Conservation (phyloP, 2,888 invertebrate genomes). For the Hydroisotoma schaefferi region DNA sequence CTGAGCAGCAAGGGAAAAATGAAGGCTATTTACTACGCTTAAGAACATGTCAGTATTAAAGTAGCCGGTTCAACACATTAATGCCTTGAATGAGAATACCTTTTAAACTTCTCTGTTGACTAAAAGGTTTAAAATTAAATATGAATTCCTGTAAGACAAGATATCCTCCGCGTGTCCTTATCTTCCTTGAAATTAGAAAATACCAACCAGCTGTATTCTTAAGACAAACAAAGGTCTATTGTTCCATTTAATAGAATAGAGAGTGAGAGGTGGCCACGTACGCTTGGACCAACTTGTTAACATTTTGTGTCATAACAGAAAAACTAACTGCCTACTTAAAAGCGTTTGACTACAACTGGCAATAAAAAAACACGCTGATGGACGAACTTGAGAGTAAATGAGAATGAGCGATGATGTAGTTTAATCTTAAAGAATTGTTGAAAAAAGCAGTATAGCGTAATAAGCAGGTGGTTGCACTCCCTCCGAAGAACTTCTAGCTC, state of each 20-base stretch:
- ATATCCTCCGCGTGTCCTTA: too few relatives aligned
- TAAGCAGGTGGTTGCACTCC: not conserved
- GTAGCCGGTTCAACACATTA: too few relatives aligned
- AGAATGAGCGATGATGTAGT: too few relatives aligned
- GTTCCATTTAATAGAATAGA: not conserved
- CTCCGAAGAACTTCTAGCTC: slow-evolving; percentile 2
- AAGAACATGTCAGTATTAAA: too few relatives aligned
- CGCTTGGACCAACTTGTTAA: slow-evolving; percentile 5
- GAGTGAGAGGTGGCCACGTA: not conserved
- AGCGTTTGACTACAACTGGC: not conserved
- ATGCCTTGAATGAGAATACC: too few relatives aligned
- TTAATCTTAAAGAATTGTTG: too few relatives aligned
- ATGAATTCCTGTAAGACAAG: slow-evolving; percentile 1
- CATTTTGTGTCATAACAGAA: slow-evolving; percentile 5
- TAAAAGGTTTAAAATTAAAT: slow-evolving; percentile 5
- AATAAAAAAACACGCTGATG: not conserved
- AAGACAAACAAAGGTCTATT: not conserved
- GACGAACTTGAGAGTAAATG: too few relatives aligned
- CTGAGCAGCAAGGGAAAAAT: too few relatives aligned
- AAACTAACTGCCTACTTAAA: slow-evolving; percentile 2
- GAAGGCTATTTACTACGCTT: too few relatives aligned
- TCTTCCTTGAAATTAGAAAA: slow-evolving; percentile 1
- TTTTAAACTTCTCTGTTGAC: too few relatives aligned
- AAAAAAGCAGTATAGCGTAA: too few relatives aligned
- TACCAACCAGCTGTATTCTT: slow-evolving; percentile 9